These are phyloP conservation scores for Acrobasis suavella DNA, from an alignment of 2,888 invertebrate genomes.

Conservation along the genomic window DNA sequence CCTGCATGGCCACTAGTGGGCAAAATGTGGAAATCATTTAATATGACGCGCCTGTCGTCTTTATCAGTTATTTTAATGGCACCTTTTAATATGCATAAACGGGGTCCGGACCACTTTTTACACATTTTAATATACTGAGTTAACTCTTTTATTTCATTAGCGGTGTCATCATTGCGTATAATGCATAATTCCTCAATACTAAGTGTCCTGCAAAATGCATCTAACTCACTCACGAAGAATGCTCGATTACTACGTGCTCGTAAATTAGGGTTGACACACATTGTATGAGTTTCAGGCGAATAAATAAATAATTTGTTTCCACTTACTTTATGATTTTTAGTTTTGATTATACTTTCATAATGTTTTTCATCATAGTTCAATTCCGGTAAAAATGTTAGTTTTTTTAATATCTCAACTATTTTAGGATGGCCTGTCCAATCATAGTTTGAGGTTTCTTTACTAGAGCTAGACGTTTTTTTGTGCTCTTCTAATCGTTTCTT, in stretches of 20 bases:
- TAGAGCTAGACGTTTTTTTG: neutral
- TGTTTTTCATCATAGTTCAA: neutral
- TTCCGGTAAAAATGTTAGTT: neutral
- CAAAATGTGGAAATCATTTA: too few species aligned
- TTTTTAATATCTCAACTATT: constrained; percentile 5
- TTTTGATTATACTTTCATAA: neutral
- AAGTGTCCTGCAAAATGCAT: constrained; percentile 15
- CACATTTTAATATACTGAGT: constrained; percentile 8
- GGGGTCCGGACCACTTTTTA: neutral
- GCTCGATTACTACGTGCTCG: constrained; percentile 12
- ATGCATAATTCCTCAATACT: constrained; percentile 9
- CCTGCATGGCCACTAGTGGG: too few species aligned
- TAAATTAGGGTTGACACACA: constrained; percentile 13
- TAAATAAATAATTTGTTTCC: constrained; percentile 5
- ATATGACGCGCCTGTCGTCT: too few species aligned
- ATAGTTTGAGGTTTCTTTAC: neutral
- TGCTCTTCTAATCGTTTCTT: constrained; percentile 4
- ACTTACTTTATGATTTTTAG: neutral
- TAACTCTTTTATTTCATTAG: constrained; percentile 6
- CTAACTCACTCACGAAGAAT: constrained; percentile 16
- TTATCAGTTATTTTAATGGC: too few species aligned
- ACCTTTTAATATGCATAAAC: too few species aligned
- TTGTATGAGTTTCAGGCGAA: constrained; percentile 11
- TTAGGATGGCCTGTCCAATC: constrained; percentile 8
- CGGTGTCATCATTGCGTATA: constrained; percentile 13